Evolutionary conservation across 2,797 vertebrate species (phyloP).

Genomic region (Protonibea diacanthus): DNA sequence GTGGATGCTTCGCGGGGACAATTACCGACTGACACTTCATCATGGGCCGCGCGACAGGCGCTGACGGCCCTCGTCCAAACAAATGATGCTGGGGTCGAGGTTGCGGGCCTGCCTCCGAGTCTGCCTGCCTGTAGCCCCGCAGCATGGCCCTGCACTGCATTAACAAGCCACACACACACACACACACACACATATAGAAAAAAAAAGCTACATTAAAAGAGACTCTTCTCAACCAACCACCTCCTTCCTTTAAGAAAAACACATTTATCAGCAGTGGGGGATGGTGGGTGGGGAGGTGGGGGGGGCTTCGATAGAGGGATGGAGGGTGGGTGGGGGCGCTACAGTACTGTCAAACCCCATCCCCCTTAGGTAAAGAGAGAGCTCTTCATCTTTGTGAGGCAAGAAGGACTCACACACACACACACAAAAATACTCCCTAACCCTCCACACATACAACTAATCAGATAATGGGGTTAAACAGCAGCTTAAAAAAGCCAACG

Average conservation of each 20-base stretch:
- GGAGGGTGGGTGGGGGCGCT: slow-evolving; percentile 47
- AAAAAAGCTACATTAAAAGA: slow-evolving; percentile 76
- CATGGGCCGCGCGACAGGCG: slow-evolving; percentile 82
- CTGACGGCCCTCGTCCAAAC: slow-evolving; percentile 88
- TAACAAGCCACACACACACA: slow-evolving; percentile 55
- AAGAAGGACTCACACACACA: slow-evolving; percentile 37
- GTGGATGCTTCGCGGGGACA: slow-evolving; percentile 85
- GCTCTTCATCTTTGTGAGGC: slow-evolving; percentile 75
- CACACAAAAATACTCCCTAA: slow-evolving; percentile 35
- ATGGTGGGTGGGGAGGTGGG: not conserved
- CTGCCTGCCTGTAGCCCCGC: slow-evolving; percentile 71
- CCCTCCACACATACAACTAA: slow-evolving; percentile 40
- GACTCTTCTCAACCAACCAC: slow-evolving; percentile 72
- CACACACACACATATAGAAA: slow-evolving; percentile 6
- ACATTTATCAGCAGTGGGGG: slow-evolving; percentile 79
- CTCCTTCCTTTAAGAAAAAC: slow-evolving; percentile 78
- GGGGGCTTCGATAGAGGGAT: slow-evolving; percentile 50
- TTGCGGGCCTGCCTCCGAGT: slow-evolving; percentile 82
- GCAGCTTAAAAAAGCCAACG: slow-evolving; percentile 57
- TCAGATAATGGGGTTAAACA: slow-evolving; percentile 74
- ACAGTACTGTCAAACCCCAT: slow-evolving; percentile 75
- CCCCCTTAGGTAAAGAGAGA: slow-evolving; percentile 73
- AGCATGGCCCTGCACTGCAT: slow-evolving; percentile 70
- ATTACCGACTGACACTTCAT: slow-evolving; percentile 87
- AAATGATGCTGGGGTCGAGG: slow-evolving; percentile 87